Conservation (phyloP, 1,140 invertebrate species). For the Eurosta solidaginis region DNA sequence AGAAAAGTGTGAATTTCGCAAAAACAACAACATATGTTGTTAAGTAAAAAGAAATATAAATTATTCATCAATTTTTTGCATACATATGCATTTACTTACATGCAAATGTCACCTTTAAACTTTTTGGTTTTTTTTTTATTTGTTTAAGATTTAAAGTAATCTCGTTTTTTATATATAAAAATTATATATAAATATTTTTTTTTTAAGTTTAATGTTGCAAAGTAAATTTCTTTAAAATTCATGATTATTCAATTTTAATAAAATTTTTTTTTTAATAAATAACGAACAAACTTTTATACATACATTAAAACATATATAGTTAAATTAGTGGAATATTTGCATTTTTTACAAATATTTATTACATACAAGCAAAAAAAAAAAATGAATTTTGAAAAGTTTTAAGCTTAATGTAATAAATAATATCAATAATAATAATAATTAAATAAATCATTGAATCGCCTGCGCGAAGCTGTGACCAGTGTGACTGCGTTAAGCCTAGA, state of each 20-base stretch:
- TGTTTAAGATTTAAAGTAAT: background rate
- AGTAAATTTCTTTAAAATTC: no score
- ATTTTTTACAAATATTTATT: conserved; percentile 20
- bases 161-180: background rate
- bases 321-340: background rate
- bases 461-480: conserved; percentile 21
- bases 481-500: background rate
- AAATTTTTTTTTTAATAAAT: background rate
- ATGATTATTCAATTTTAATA: background rate
- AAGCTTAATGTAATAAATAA: background rate
- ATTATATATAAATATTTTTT: background rate
- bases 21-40: background rate
- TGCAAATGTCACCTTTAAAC: background rate
- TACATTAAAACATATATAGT: background rate
- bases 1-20: background rate
- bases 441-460: background rate
- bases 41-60: conserved; percentile 7
- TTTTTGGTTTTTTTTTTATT: background rate
- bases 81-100: background rate
- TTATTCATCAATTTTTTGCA: background rate
- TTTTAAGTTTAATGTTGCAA: background rate
- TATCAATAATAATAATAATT: background rate
- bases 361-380: conserved; percentile 28
- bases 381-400: background rate
- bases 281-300: background rate